These are phyloP conservation scores for Lepisosteus osseus DNA, from an alignment of 2,113 vertebrate genomes.

Conservation along the genomic window DNA sequence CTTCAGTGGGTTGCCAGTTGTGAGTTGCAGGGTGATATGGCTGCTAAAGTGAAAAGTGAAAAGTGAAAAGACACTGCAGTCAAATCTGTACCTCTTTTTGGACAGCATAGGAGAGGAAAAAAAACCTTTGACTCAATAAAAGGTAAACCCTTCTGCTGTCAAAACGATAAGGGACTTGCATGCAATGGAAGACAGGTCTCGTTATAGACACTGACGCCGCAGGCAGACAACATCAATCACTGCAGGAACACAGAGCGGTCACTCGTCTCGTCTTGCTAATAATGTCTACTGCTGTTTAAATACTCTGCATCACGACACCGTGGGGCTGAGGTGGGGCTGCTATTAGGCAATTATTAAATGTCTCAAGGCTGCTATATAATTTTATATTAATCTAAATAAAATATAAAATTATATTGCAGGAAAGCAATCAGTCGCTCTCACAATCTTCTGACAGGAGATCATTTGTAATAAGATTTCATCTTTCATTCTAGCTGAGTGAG, in stretches of 20 bases:
- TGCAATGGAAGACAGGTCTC: neutral
- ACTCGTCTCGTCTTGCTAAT: slow-evolving; percentile 3
- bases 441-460: too few relatives aligned
- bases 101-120: too few relatives aligned
- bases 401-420: neutral
- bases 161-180: neutral
- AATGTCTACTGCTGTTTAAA: neutral
- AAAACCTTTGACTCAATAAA: neutral
- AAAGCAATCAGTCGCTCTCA: too few relatives aligned
- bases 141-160: neutral
- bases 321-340: neutral
- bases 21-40: too few relatives aligned
- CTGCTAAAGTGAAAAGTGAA: too few relatives aligned
- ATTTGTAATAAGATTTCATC: too few relatives aligned
- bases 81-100: too few relatives aligned
- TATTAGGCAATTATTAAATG: neutral
- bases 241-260: neutral
- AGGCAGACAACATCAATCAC: neutral
- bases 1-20: too few relatives aligned
- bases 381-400: neutral
- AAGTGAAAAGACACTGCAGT: too few relatives aligned
- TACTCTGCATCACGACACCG: neutral
- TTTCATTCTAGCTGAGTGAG: too few relatives aligned
- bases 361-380: neutral
- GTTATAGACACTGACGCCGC: neutral